A percentile compares a stretch with the other conserved stretches of the same genome.
Evolutionary conservation across 2,888 invertebrate species (phyloP).

Genomic region (Pollenia amentaria): DNA sequence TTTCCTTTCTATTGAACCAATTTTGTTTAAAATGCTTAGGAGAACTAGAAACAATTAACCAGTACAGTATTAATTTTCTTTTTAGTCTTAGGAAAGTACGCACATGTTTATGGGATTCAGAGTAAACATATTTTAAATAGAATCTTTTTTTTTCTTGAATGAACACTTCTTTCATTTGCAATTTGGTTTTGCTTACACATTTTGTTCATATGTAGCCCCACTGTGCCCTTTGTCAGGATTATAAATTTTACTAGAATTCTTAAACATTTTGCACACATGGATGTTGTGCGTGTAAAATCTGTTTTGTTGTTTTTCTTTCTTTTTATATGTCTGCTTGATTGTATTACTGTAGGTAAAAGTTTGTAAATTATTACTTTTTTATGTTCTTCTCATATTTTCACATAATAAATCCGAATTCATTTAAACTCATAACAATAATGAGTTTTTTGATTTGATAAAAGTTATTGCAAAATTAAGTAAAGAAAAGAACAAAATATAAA

Average conservation of each 20-base stretch:
- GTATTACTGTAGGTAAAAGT: constrained; percentile 4
- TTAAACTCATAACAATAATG: constrained; percentile 5
- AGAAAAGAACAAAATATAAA: background rate
- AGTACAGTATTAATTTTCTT: too few species aligned
- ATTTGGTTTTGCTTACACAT: too few species aligned
- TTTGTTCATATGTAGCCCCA: too few species aligned
- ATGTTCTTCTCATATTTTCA: background rate
- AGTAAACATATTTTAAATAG: too few species aligned
- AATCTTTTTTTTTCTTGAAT: too few species aligned
- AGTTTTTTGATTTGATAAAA: constrained; percentile 2
- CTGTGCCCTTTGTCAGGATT: background rate
- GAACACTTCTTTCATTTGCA: background rate
- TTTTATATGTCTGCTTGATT: constrained; percentile 21
- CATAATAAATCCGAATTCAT: constrained; percentile 11
- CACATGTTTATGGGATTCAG: too few species aligned
- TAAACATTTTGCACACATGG: background rate
- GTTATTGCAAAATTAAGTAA: background rate
- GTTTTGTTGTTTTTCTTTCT: background rate
- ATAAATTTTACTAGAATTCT: background rate
- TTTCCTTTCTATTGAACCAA: too few species aligned
- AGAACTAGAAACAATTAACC: too few species aligned
- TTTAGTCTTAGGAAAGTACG: too few species aligned
- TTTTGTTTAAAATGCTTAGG: too few species aligned
- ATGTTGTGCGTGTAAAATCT: background rate
- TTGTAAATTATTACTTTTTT: constrained; percentile 22